Base-by-base conservation (phyloP, 1,140 invertebrate genomes). In the Babylonia areolata region DNA sequence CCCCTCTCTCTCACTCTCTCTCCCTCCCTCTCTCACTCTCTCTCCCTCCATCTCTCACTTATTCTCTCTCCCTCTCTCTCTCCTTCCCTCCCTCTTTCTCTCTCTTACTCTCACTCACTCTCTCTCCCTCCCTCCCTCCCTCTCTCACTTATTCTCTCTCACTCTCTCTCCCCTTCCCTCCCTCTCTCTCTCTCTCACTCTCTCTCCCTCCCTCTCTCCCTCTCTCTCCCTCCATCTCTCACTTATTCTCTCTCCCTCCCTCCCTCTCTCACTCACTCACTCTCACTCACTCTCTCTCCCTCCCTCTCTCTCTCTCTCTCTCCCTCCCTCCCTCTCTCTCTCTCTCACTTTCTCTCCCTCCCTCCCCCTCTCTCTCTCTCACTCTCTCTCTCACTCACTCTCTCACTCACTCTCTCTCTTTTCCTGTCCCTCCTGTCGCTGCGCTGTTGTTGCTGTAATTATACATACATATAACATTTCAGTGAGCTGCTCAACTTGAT, bases 141-240 rank as follows among this genome's bases (percentile, higher is more conserved):
- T 64, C 58, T 64, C 58, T 64, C 58, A 12, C 58, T 64, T 28
- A 3, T 28, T 64, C 9, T 64, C 58, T 64, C 12, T 64, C 58
- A 23, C 12, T 64, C 58, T 64, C 12, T 64, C 58, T 64, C 9
- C 23, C 58, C 23, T 3, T 64, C 58, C 23, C 58, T 64, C 58
- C 23, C 58, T 64, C 58, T 64, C 20, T 51, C 46, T 51, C 46
- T 51, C 46, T 51, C 46, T 51, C 46, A 6, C 46, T 20, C 46
- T 20, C 46, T 20, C 46, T 20, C 46, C 20, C 46, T 51, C 46
- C 20, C 58, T 64, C 58, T 64, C 58, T 64, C 58, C 23, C 58
- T 64, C 58, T 64, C 58, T 64, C 58, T 64, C 58, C 23, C 58
- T 64, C 37, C 33, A 12, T 75, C 73, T 75, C 73, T 75, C 73